Evolutionary conservation across 2,888 invertebrate genomes (phyloP).

Genomic region (Selenia dentaria): DNA sequence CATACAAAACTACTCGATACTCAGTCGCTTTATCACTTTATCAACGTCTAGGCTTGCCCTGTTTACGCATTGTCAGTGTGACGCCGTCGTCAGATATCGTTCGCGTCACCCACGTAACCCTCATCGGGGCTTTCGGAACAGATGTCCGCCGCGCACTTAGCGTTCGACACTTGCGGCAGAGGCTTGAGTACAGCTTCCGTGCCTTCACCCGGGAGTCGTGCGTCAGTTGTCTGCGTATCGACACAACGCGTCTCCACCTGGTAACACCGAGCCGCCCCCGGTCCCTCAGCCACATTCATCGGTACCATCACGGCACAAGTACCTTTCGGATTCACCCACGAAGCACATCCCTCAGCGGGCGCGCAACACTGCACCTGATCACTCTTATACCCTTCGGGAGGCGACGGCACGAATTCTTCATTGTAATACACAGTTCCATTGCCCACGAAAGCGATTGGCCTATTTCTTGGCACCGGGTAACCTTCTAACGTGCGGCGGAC

Average conservation of each 20-base stretch:
- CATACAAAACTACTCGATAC: constrained; percentile 73
- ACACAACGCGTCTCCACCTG: constrained; percentile 86
- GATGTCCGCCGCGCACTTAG: constrained; percentile 78
- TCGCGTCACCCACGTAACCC: constrained; percentile 93
- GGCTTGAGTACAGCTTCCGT: constrained; percentile 71
- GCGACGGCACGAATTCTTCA: constrained; percentile 87
- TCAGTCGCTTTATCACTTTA: constrained; percentile 83
- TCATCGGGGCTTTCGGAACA: constrained; percentile 94
- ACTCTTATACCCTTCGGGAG: constrained; percentile 88
- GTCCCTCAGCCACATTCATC: constrained; percentile 68
- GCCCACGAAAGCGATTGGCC: constrained; percentile 77
- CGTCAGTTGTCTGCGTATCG: constrained; percentile 85
- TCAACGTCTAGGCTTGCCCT: constrained; percentile 72
- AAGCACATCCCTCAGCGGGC: constrained; percentile 71
- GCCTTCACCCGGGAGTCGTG: constrained; percentile 67
- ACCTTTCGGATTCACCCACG: constrained; percentile 78
- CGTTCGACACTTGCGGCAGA: constrained; percentile 72
- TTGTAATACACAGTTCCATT: constrained; percentile 78
- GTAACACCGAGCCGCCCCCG: constrained; percentile 68
- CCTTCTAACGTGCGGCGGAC: constrained; percentile 92
- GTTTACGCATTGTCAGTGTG: constrained; percentile 68
- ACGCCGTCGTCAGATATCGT: constrained; percentile 88
- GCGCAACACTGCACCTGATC: constrained; percentile 80
- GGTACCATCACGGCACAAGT: constrained; percentile 82
- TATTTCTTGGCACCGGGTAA: constrained; percentile 87